Evolutionary conservation across 2,797 vertebrate genomes (phyloP).

Genomic region (Oryzias dopingdopingensis): DNA sequence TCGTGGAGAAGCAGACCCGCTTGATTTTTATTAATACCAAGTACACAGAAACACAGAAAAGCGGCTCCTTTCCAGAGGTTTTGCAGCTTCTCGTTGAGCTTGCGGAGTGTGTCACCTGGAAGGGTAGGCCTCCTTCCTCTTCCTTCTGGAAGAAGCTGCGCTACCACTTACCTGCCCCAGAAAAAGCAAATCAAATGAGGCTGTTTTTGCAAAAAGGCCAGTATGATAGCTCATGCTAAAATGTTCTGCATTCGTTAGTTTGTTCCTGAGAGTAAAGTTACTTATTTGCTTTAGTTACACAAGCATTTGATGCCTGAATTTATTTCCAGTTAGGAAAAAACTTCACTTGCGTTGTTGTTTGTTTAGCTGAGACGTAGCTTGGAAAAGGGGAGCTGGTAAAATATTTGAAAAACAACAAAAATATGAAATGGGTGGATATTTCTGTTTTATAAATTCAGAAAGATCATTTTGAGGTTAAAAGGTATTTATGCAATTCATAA

Average conservation of each 20-base stretch:
- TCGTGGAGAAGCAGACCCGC: constrained; percentile 85
- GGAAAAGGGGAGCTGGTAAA: too few species aligned
- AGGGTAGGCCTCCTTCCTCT: constrained; percentile 71
- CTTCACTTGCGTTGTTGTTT: too few species aligned
- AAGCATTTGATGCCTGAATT: neutral
- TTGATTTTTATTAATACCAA: constrained; percentile 83
- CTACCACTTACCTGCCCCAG: constrained; percentile 78
- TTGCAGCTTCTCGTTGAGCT: constrained; percentile 78
- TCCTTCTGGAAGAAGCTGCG: constrained; percentile 88
- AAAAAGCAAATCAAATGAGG: neutral
- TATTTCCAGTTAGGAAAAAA: too few species aligned
- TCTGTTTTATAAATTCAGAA: too few species aligned
- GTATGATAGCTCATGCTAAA: neutral
- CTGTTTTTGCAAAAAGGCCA: constrained; percentile 12
- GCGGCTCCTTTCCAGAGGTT: constrained; percentile 72
- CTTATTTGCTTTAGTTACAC: neutral
- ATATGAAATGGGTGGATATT: too few species aligned
- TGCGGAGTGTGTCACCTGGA: constrained; percentile 82
- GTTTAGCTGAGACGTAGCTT: too few species aligned
- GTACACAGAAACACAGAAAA: neutral
- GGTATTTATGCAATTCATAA: too few species aligned
- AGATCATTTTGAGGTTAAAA: too few species aligned
- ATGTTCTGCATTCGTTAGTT: neutral
- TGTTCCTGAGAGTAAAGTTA: too few species aligned
- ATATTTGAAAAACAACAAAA: too few species aligned